Conservation (phyloP, 1,140 invertebrate species). For the Saccostrea glomerata region DNA sequence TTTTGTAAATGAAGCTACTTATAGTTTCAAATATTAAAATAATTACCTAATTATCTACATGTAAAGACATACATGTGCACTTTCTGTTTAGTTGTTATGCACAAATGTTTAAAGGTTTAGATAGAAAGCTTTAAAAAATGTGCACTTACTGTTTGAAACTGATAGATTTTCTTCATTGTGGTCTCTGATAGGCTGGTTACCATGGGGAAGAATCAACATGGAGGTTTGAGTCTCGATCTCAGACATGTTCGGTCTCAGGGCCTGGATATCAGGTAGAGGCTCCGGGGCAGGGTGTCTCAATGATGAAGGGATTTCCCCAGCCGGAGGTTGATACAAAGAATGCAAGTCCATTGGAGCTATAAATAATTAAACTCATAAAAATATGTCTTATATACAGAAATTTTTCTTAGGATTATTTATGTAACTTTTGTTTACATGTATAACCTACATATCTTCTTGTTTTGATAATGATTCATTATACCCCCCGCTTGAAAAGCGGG, state of each 20-base stretch:
- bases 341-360: slow-evolving; percentile 12
- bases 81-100: too few relatives aligned
- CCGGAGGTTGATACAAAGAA: neutral
- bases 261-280: neutral
- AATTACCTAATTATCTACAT: too few relatives aligned
- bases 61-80: too few relatives aligned
- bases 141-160: slow-evolving; percentile 27
- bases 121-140: too few relatives aligned
- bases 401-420: too few relatives aligned
- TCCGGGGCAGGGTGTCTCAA: slow-evolving; percentile 27
- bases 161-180: neutral
- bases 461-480: too few relatives aligned
- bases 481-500: too few relatives aligned
- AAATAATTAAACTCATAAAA: neutral
- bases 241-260: neutral
- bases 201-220: neutral
- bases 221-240: slow-evolving; percentile 43
- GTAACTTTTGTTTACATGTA: too few relatives aligned
- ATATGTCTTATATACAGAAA: neutral
- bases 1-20: too few relatives aligned
- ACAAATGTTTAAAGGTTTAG: too few relatives aligned
- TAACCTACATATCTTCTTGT: too few relatives aligned
- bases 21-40: too few relatives aligned
- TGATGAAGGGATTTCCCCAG: neutral
- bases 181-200: neutral